These are phyloP conservation scores for Tychaedon coryphoeus DNA, from an alignment of 2,113 vertebrate genomes.

Conservation along the genomic window DNA sequence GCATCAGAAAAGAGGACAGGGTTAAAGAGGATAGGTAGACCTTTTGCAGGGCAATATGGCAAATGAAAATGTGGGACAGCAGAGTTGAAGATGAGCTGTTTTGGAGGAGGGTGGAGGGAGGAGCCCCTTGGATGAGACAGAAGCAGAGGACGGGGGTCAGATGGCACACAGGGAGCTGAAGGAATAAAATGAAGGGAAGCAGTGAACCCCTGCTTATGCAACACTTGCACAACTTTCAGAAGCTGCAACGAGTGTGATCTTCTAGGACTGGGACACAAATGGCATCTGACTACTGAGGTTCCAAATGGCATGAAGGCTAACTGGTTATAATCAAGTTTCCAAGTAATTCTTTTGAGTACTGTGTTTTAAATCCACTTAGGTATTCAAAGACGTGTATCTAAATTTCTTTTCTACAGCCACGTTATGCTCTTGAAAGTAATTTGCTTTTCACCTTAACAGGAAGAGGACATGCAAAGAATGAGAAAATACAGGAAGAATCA, in stretches of 20 bases:
- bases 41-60: not conserved
- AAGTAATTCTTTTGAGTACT: not conserved
- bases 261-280: not conserved
- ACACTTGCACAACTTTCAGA: not conserved
- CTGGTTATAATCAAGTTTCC: not conserved
- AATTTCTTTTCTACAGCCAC: not conserved
- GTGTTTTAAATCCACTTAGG: not conserved
- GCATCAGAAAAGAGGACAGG: not conserved
- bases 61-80: not conserved
- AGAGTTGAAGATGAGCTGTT: not conserved
- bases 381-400: not conserved
- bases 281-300: not conserved
- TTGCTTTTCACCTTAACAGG: not conserved
- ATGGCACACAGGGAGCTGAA: not conserved
- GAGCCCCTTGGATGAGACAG: not conserved
- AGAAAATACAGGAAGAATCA: not conserved
- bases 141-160: accelerated
- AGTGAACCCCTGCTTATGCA: not conserved
- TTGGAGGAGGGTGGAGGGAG: not conserved
- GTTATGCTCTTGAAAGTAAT: not conserved
- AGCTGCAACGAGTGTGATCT: not conserved
- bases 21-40: not conserved
- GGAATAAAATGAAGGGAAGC: not conserved
- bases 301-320: not conserved
- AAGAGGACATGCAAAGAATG: not conserved